Base-by-base conservation (phyloP, 1,140 invertebrate species). In the Lerema accius region DNA sequence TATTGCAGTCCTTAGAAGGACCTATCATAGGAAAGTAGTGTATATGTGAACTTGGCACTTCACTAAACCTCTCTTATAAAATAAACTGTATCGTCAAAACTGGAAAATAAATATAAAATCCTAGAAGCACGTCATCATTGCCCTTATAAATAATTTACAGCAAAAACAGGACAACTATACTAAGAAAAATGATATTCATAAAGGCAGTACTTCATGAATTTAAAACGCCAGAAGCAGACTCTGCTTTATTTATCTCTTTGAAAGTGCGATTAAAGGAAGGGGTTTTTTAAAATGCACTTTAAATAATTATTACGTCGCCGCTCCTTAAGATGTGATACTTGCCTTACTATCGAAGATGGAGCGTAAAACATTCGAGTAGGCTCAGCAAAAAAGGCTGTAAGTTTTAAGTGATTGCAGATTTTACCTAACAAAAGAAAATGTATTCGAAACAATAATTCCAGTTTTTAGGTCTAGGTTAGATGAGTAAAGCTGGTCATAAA, bases 171-270 rank as follows among this genome's bases (percentile, higher is more conserved):
- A 49, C n/a, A 49, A 49, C 35, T 49, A 32, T 10, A 37, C 48
- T 26, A 28, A 48, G 45, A 48, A 42, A 55, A 55, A 55, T 42
- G n/a, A 55, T 55, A 55, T 55, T 55, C 37, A 55, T 55, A 55
- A 55, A 55, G 50, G 17, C 50, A 15, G 35, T 17, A 26, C 37
- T 51, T 51, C 49, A 51, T 55, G 37, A 55, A 55, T 55, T 55
- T 55, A 55, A 55, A 42, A 40, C 16, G 49, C 49, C n/a, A 53
- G 35, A 53, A n/a, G 49, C 49, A 53, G 49, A 39, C 32, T 37
- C 48, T 19, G 15, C 15, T 51, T 51, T 51, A 51, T 51, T 51
- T 51, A 51, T 53, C 50, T 53, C 50, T 53, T 53, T 53, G 50
- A 40, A 40, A 40, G 16, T 39, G 11, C 49, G 49, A 51, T 53